These are phyloP conservation scores for Gallinago stenura DNA, from an alignment of 2,797 vertebrate genomes.

Conservation along the genomic window DNA sequence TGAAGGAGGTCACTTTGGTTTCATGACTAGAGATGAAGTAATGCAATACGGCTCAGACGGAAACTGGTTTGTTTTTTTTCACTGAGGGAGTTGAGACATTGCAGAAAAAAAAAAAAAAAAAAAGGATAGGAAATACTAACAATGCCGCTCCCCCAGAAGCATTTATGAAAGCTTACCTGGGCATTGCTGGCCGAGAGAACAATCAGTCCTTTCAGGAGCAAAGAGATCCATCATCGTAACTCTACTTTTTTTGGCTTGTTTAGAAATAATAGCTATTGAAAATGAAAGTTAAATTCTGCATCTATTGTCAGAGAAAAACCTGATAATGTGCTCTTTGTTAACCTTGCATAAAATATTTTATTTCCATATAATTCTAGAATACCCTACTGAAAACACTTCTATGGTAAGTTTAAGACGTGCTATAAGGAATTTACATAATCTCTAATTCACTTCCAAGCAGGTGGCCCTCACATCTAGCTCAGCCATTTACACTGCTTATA, in stretches of 20 bases:
- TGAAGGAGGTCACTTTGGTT: slow-evolving; percentile 13
- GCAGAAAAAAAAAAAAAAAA: slow-evolving; percentile 14
- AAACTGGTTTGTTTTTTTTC: slow-evolving; percentile 12
- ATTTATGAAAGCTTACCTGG: slow-evolving; percentile 13
- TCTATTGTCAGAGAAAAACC: not conserved
- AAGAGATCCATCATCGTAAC: not conserved
- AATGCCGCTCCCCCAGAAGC: not conserved
- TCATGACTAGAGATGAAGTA: slow-evolving; percentile 12
- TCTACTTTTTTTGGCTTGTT: not conserved
- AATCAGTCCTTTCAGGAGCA: not conserved
- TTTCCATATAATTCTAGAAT: not conserved
- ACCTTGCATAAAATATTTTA: not conserved
- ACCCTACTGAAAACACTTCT: not conserved
- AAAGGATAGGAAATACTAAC: not conserved
- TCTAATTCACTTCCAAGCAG: not conserved
- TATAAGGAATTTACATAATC: not conserved
- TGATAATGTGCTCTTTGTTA: not conserved
- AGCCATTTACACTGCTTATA: not conserved
- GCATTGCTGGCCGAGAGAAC: not conserved
- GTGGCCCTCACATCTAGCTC: not conserved
- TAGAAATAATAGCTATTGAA: not conserved
- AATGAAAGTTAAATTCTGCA: not conserved
- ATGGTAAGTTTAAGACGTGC: not conserved
- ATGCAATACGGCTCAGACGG: not conserved
- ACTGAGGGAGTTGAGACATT: not conserved